A percentile compares a stretch with the other conserved stretches of the same genome.
Evolutionary conservation across 2,888 invertebrate species (phyloP).

Genomic region (Lydus trimaculatus): DNA sequence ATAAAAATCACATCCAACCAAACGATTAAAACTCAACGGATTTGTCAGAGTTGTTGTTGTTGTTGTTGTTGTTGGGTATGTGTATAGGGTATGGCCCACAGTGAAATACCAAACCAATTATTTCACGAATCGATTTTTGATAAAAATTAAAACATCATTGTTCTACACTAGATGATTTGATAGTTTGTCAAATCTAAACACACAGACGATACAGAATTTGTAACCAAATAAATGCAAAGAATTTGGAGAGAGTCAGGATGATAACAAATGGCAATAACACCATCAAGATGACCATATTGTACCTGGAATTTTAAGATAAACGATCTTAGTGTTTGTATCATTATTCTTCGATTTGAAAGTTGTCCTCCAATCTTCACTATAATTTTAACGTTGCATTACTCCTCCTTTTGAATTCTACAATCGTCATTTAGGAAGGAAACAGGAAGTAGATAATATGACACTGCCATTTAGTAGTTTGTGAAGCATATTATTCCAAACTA

Average conservation of each 20-base stretch:
- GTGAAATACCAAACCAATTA: background rate
- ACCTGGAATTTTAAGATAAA: no score
- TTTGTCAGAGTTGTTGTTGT: background rate
- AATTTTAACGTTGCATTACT: no score
- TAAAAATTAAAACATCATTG: background rate
- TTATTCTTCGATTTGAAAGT: no score
- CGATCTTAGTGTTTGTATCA: no score
- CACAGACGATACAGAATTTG: background rate
- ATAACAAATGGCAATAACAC: no score
- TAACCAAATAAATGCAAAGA: no score
- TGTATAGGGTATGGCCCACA: background rate
- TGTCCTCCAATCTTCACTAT: no score
- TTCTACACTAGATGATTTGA: background rate
- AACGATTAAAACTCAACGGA: background rate
- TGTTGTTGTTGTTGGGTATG: no score
- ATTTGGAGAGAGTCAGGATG: no score
- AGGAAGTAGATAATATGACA: background rate
- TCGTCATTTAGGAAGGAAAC: background rate
- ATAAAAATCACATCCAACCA: slow-evolving; percentile 20
- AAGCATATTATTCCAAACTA: no score
- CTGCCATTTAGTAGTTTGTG: background rate
- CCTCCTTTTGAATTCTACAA: background rate
- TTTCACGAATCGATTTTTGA: background rate
- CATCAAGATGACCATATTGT: no score
- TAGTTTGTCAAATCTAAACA: background rate